These are phyloP conservation scores for Drosophila fulvimacula DNA, from an alignment of 2,888 invertebrate species.

Conservation along the genomic window DNA sequence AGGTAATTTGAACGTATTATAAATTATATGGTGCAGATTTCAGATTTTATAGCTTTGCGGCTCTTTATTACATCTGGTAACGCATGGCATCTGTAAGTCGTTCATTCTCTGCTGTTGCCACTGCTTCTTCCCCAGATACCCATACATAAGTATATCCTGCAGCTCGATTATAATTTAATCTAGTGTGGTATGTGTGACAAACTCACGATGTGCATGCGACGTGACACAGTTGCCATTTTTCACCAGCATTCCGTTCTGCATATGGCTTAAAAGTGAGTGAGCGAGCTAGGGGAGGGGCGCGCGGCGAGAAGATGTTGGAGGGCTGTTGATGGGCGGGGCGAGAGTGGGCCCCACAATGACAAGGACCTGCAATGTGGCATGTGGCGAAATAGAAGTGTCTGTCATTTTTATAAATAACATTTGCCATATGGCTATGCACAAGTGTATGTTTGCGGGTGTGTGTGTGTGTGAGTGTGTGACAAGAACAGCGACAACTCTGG, in stretches of 20 bases:
- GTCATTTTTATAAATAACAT: conserved; percentile 80
- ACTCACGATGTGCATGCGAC: conserved; percentile 67
- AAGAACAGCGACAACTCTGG: conserved; percentile 31
- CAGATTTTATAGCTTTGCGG: background rate
- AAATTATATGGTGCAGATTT: too few species aligned
- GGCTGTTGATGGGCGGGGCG: background rate
- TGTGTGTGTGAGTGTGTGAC: conserved; percentile 24
- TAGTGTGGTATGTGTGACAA: conserved; percentile 81
- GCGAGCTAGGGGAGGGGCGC: background rate
- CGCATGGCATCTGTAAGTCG: background rate
- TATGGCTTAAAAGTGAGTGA: conserved; percentile 26
- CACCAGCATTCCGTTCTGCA: conserved; percentile 69
- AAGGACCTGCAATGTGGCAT: conserved; percentile 62
- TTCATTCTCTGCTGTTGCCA: background rate
- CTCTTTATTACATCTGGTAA: background rate
- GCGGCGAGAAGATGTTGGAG: conserved; percentile 1
- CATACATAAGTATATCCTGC: conserved; percentile 42
- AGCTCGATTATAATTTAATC: conserved; percentile 80
- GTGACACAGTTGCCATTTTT: conserved; percentile 75
- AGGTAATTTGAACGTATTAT: too few species aligned
- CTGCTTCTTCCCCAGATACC: background rate
- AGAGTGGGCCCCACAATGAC: conserved; percentile 27
- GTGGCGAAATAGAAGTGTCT: conserved; percentile 78
- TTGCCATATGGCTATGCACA: conserved; percentile 36
- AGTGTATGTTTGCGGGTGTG: background rate